Conservation (phyloP, 2,888 invertebrate species). For the Protula sp. region DNA sequence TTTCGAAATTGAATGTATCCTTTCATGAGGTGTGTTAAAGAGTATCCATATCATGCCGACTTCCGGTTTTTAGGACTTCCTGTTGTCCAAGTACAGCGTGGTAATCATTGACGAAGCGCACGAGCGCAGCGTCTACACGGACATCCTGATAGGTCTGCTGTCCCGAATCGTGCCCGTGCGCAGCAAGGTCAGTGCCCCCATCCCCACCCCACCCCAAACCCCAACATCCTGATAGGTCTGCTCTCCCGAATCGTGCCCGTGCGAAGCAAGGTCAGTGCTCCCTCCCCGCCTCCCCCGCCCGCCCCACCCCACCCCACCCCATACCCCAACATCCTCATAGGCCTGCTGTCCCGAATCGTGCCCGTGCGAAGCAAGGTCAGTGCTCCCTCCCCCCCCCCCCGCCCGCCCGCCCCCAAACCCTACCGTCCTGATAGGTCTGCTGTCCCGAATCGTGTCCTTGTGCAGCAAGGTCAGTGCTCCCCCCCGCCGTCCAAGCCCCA, state of each 20-base stretch:
- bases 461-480: constrained; percentile 66
- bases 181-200: constrained; percentile 60
- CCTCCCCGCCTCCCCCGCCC: too few relatives aligned
- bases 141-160: constrained; percentile 83
- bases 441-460: constrained; percentile 82
- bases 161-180: constrained; percentile 83
- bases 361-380: constrained; percentile 67
- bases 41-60: too few relatives aligned
- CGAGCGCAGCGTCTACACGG: constrained; percentile 92
- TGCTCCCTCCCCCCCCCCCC: too few relatives aligned
- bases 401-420: constrained; percentile 95
- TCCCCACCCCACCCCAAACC: too few relatives aligned
- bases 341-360: constrained; percentile 84
- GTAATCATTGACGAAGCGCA: constrained; percentile 97
- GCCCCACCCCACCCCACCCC: constrained; percentile 95
- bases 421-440: constrained; percentile 83
- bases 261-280: constrained; percentile 65
- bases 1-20: too few relatives aligned
- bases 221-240: constrained; percentile 87
- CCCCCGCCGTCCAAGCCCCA: constrained; percentile 92
- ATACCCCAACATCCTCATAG: constrained; percentile 89
- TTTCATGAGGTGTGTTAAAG: too few relatives aligned
- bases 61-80: constrained; percentile 57
- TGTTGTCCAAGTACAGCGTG: constrained; percentile 81
- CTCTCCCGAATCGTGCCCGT: constrained; percentile 83